Conservation (phyloP, 2,888 invertebrate species). For the Pandemis heparana region DNA sequence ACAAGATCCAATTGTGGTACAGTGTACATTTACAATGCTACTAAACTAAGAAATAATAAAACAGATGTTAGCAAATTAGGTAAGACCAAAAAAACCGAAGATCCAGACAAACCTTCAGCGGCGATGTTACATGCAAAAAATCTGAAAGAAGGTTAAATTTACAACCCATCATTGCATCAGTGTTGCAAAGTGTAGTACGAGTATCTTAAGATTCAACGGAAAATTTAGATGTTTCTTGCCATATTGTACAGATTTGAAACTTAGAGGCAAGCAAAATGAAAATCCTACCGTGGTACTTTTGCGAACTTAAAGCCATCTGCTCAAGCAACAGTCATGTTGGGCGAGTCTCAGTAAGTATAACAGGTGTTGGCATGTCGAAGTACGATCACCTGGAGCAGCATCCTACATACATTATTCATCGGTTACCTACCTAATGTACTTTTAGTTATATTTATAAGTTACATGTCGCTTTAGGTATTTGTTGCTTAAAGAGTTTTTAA, state of each 20-base stretch:
- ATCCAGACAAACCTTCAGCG: no score
- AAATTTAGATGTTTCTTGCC: neutral
- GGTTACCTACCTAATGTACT: neutral
- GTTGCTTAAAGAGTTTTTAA: constrained; percentile 10
- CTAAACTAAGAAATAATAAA: no score
- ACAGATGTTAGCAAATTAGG: no score
- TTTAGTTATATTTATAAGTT: neutral
- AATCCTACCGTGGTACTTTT: neutral
- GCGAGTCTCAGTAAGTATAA: neutral
- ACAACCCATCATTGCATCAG: no score
- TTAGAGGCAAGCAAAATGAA: neutral
- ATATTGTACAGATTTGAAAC: neutral
- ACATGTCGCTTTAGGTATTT: neutral
- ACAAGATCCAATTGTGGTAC: no score
- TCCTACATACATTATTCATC: constrained; percentile 19
- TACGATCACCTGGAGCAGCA: constrained; percentile 3
- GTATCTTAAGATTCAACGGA: no score
- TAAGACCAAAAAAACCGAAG: no score
- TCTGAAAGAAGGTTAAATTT: no score
- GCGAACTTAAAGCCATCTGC: neutral
- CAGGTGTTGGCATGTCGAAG: constrained; percentile 11
- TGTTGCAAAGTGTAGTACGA: no score
- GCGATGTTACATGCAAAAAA: no score
- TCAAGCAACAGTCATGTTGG: constrained; percentile 5
- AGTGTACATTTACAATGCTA: no score